phyloP scores from a whole-genome alignment of 2,888 invertebrate species.

The Petrolisthes cinctipes region DNA sequence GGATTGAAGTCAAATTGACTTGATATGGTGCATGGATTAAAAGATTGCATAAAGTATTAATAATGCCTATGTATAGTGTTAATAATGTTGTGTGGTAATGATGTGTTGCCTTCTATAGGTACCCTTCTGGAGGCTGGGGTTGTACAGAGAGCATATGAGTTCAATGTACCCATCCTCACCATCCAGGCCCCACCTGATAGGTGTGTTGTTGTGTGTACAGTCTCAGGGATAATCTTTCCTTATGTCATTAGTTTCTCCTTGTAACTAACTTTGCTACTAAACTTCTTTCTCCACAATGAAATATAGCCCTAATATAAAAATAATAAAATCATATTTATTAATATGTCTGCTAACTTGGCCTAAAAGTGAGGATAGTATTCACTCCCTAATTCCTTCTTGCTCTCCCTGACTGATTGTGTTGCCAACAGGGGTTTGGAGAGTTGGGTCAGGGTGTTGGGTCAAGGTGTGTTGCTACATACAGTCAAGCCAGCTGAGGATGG shows the following conservation, averaged over 20 bases:
- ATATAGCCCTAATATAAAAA: no score
- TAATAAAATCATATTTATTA: no score
- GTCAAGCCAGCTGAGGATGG: conserved; percentile 60
- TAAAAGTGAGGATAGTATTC: no score
- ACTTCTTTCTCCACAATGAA: no score
- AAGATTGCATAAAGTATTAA: no score
- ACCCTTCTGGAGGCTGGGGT: conserved; percentile 35
- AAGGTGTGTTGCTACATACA: conserved; percentile 58
- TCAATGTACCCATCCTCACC: conserved; percentile 66
- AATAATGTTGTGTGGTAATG: no score
- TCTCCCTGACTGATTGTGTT: neutral
- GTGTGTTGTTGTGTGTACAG: neutral
- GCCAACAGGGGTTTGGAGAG: conserved; percentile 26
- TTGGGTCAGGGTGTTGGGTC: conserved; percentile 25
- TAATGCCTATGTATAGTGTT: no score
- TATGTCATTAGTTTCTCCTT: no score
- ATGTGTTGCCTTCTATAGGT: conserved; percentile 19
- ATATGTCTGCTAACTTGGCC: no score
- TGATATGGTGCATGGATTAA: no score
- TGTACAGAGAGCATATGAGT: conserved; percentile 51
- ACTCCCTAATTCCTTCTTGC: no score
- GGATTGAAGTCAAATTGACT: neutral
- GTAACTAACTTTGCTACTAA: no score
- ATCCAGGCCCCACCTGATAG: conserved; percentile 7
- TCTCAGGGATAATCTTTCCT: neutral